A percentile compares a stretch with the other conserved stretches of the same genome.
These are phyloP conservation scores for Atta texana DNA, from an alignment of 1,140 invertebrate genomes.

Conservation along the genomic window DNA sequence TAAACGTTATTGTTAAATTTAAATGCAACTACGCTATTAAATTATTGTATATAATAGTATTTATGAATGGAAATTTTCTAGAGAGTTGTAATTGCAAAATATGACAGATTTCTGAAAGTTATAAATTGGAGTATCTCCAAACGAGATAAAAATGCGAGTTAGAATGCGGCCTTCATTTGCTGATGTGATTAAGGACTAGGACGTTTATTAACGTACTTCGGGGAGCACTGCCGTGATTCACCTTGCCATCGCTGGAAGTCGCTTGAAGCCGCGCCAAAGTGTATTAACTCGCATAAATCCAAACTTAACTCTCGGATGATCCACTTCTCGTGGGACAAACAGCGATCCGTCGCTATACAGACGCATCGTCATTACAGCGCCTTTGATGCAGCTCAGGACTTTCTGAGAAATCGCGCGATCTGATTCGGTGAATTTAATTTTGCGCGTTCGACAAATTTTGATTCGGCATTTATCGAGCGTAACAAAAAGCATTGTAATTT, in stretches of 20 bases:
- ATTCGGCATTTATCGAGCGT: neutral
- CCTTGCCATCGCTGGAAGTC: slow-evolving; percentile 52
- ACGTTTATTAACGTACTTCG: slow-evolving; percentile 61
- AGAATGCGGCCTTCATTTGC: slow-evolving; percentile 56
- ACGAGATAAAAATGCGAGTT: slow-evolving; percentile 61
- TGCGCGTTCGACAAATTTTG: neutral
- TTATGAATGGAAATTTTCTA: neutral
- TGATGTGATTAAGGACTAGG: slow-evolving; percentile 60
- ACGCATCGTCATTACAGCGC: slow-evolving; percentile 16
- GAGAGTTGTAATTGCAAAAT: neutral
- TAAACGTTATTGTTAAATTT: neutral
- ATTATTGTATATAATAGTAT: neutral
- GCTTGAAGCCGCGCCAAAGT: slow-evolving; percentile 63
- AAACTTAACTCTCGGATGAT: slow-evolving; percentile 61
- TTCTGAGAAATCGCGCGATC: slow-evolving; percentile 18
- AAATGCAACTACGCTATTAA: slow-evolving; percentile 14
- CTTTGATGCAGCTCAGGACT: neutral
- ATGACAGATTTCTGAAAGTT: slow-evolving; percentile 34
- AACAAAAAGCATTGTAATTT: neutral
- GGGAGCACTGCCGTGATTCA: slow-evolving; percentile 51
- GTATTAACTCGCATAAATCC: slow-evolving; percentile 64
- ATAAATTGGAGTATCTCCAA: slow-evolving; percentile 60
- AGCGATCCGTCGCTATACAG: slow-evolving; percentile 40
- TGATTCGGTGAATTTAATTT: slow-evolving; percentile 26
- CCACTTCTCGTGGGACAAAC: slow-evolving; percentile 61